Evolutionary conservation across 2,888 invertebrate genomes (phyloP), one percentile per base, ranked within the genome.

Genomic region (Disparrhopalites patrizii): DNA sequence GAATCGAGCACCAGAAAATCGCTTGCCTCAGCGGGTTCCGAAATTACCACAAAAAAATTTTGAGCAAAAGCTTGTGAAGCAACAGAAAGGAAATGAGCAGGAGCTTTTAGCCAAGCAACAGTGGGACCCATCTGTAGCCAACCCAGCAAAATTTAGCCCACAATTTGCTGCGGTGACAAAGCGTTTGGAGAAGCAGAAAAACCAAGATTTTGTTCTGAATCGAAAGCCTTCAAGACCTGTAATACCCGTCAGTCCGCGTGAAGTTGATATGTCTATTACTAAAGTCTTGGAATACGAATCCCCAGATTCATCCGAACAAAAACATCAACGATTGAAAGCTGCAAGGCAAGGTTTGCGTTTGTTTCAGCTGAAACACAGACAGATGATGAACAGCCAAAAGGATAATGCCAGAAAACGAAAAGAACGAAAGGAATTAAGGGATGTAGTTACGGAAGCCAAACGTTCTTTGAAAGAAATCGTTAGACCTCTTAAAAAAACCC

Each of bases 221-320:
- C 40, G 10, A 40, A 40, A 20, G 4, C 40, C 40, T 4, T 40
- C 40, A 3, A 56, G 25, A 3, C 56, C 33, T 8, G 3, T 40
- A 18, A 58, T 23, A 25, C 47, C 47, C 3, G 47, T 47, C 3
- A 47, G 47, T 47, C 47, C 47, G 20, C 47, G 47, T 23, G 25
- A 20, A 2, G 31, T 55, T 4, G 65, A 65, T 28, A 33, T 65
- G 30, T 57, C 57, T 5, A 65, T 65, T 51, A 58, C 58, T 3
- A 58, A 52, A 30, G 51, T 65, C 3, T 65, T 58, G n/a, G 65
- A 65, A 23, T 65, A 65, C 33, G 50, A 65, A 27, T 33, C 57
- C 1, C 40, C 57, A 15, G 58, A 58, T 25, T 51, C 65, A 4
- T 50, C 33, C 13, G 52, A 33, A 23, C 33, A 51, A 25, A 31